Percentiles rank a stretch among this genome's conserved stretches.
These are phyloP conservation scores for Tricholauxania praeusta DNA, from an alignment of 2,888 invertebrate species.

Conservation along the genomic window DNA sequence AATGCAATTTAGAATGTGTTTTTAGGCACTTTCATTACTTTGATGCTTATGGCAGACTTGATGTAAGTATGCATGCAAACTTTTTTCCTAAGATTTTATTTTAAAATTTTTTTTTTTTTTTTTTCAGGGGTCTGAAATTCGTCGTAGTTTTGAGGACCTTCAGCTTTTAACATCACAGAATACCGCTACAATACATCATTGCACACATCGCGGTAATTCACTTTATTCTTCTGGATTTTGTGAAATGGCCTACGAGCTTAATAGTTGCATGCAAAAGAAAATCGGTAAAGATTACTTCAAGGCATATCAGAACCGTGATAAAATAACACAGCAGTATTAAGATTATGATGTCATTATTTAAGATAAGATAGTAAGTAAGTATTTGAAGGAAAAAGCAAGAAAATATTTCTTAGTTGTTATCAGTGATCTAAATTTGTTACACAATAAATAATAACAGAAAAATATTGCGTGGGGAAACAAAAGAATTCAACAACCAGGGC, in stretches of 20 bases:
- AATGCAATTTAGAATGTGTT: conserved; percentile 48
- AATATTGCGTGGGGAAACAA: neutral
- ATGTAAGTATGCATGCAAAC: conserved; percentile 46
- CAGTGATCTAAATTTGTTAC: too few relatives aligned
- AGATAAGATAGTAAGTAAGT: too few relatives aligned
- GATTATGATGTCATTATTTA: neutral
- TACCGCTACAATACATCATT: conserved; percentile 36
- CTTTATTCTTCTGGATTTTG: conserved; percentile 38
- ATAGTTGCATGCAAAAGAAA: conserved; percentile 47
- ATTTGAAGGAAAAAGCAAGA: too few relatives aligned
- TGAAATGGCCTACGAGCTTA: conserved; percentile 48
- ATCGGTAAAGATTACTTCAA: conserved; percentile 36
- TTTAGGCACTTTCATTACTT: conserved; percentile 53
- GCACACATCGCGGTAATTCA: conserved; percentile 49
- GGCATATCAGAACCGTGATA: conserved; percentile 44
- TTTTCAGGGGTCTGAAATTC: conserved; percentile 47
- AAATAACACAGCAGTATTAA: conserved; percentile 44
- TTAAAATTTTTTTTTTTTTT: conserved; percentile 6
- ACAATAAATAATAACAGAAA: neutral
- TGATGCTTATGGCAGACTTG: conserved; percentile 55
- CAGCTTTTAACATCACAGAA: conserved; percentile 18
- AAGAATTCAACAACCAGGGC: too few relatives aligned
- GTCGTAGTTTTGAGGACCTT: conserved; percentile 48
- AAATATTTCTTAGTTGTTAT: too few relatives aligned
- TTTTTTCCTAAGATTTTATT: neutral